phyloP scores from a whole-genome alignment of 2,888 invertebrate species.

The Nomada fucata region DNA sequence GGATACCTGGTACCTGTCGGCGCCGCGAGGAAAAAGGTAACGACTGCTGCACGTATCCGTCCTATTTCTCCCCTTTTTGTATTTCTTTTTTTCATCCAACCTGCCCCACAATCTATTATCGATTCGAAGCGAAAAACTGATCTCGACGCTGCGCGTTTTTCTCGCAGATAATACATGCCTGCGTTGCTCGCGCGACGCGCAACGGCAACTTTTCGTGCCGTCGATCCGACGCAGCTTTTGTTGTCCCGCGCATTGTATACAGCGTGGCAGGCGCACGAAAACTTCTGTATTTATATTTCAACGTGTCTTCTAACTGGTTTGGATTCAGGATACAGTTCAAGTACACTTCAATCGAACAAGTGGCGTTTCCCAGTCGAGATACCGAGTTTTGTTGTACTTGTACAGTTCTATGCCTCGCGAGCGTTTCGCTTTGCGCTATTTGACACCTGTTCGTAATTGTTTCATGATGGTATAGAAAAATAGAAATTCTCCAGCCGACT shows the following conservation, averaged over 20 bases:
- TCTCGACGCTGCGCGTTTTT: background rate
- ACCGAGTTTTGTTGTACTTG: too few species aligned
- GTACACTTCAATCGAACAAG: background rate
- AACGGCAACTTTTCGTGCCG: background rate
- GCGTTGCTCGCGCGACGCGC: background rate
- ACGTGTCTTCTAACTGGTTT: background rate
- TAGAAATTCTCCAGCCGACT: too few species aligned
- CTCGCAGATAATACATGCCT: background rate
- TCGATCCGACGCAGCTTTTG: background rate
- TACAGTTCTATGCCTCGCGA: too few species aligned
- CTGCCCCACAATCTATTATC: constrained; percentile 54
- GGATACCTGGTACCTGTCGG: constrained; percentile 35
- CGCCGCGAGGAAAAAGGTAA: constrained; percentile 40
- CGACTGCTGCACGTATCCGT: constrained; percentile 22
- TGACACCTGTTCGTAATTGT: too few species aligned
- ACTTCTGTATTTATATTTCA: too few species aligned
- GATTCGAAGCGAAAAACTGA: constrained; percentile 43
- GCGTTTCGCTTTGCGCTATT: too few species aligned
- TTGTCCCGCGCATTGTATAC: background rate
- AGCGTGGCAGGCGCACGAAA: background rate
- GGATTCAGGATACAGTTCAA: background rate
- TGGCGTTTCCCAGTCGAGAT: too few species aligned
- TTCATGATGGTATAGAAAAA: too few species aligned
- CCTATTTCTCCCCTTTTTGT: background rate
- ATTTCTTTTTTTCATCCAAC: constrained; percentile 9